A percentile compares a stretch with the other conserved stretches of the same genome.
These are phyloP conservation scores for Cephus pulcher DNA, from an alignment of 2,888 invertebrate genomes.

Conservation along the genomic window DNA sequence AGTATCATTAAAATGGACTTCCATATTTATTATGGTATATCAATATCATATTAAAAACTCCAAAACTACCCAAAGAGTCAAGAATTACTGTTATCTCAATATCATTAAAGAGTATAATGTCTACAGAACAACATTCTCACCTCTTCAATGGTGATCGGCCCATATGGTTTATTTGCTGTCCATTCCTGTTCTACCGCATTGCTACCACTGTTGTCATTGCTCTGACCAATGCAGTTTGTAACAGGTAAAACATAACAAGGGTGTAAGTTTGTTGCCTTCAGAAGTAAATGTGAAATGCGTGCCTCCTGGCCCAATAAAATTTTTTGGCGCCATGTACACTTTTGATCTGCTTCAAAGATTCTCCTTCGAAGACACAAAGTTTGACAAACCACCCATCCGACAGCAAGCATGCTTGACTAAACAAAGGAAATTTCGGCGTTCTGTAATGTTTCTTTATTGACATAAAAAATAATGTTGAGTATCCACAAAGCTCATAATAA, in stretches of 20 bases:
- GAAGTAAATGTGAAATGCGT: slow-evolving; percentile 35
- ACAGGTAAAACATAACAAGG: slow-evolving; percentile 45
- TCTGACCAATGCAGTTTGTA: slow-evolving; percentile 41
- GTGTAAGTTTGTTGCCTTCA: slow-evolving; percentile 40
- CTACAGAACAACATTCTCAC: slow-evolving; percentile 54
- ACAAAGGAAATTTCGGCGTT: slow-evolving; percentile 31
- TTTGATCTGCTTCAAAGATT: slow-evolving; percentile 32
- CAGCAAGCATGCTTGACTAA: slow-evolving; percentile 73
- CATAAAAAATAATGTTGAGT: not conserved
- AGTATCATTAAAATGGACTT: not conserved
- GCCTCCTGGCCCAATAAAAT: slow-evolving; percentile 38
- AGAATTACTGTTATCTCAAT: too few species aligned
- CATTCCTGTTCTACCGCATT: slow-evolving; percentile 11
- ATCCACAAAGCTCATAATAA: not conserved
- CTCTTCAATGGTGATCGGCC: slow-evolving; percentile 59
- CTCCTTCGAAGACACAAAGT: slow-evolving; percentile 64
- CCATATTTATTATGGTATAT: not conserved
- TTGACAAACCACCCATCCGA: slow-evolving; percentile 75
- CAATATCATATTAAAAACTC: too few species aligned
- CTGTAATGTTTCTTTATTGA: not conserved
- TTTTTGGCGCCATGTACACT: slow-evolving; percentile 36
- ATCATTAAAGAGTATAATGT: slow-evolving; percentile 29
- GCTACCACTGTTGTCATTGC: slow-evolving; percentile 12
- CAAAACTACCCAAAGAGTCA: too few species aligned
- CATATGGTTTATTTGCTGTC: slow-evolving; percentile 33